These are phyloP conservation scores for Furnarius figulus DNA, from an alignment of 2,113 vertebrate species.

Conservation along the genomic window DNA sequence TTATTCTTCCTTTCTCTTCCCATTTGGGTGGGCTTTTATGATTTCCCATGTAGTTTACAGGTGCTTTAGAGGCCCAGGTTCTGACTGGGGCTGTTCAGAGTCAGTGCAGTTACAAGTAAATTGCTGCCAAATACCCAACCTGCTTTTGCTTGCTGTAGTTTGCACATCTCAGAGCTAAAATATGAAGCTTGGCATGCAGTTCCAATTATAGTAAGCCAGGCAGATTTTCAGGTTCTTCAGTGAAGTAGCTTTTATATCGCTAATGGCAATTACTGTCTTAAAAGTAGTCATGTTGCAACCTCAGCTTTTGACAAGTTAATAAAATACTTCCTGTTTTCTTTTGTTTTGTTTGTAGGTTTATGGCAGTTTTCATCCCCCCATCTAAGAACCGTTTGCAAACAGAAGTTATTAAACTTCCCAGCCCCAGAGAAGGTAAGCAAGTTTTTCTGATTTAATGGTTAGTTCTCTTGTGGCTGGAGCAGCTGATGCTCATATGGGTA, in stretches of 20 bases:
- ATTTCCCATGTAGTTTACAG: rapidly evolving
- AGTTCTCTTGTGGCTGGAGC: not conserved
- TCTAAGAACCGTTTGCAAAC: not conserved
- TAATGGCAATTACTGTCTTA: not conserved
- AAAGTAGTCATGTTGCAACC: not conserved
- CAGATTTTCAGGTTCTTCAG: not conserved
- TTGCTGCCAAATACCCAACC: not conserved
- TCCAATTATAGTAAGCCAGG: not conserved
- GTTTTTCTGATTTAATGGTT: not conserved
- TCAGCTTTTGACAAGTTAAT: not conserved
- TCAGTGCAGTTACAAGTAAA: not conserved
- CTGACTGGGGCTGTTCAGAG: not conserved
- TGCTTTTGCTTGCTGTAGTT: not conserved
- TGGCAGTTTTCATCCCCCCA: not conserved
- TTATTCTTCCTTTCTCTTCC: not conserved
- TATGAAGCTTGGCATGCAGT: not conserved
- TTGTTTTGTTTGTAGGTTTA: not conserved
- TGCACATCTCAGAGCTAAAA: not conserved
- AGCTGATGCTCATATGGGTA: not conserved
- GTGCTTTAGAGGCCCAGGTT: not conserved
- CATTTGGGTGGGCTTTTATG: not conserved
- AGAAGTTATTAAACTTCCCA: not conserved
- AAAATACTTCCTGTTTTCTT: not conserved
- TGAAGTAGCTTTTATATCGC: not conserved
- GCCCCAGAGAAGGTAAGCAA: not conserved